Evolutionary conservation across 1,140 invertebrate species (phyloP).

Genomic region (Hermetia illucens): DNA sequence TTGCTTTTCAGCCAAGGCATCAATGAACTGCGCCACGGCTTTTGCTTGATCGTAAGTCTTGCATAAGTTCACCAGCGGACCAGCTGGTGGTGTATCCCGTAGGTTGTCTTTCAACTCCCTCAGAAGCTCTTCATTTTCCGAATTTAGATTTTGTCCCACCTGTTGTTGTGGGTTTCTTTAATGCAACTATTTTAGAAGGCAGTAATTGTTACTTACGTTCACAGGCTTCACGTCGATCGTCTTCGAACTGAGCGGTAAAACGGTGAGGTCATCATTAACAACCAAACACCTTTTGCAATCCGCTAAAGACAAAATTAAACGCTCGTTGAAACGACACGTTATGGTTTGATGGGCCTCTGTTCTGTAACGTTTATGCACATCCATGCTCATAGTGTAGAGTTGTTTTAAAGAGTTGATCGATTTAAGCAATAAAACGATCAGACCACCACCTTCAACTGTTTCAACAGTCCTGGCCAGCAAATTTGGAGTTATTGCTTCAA

Average conservation of each 20-base stretch:
- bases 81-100: constrained; percentile 79
- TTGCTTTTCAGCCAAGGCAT: constrained; percentile 86
- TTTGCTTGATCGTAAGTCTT: constrained; percentile 91
- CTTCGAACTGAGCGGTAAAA: constrained; percentile 85
- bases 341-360: constrained; percentile 91
- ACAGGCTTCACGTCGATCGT: constrained; percentile 64
- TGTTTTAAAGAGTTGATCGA: constrained; percentile 82
- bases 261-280: constrained; percentile 83
- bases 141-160: constrained; percentile 17
- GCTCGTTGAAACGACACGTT: constrained; percentile 91
- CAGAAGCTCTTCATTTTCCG: constrained; percentile 43
- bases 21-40: constrained; percentile 85
- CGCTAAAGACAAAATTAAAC: constrained; percentile 83
- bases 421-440: constrained; percentile 80
- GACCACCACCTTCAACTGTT: constrained; percentile 95
- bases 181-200: too few species aligned
- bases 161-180: too few species aligned
- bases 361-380: constrained; percentile 89
- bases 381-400: constrained; percentile 94
- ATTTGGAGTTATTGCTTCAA: constrained; percentile 98
- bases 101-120: constrained; percentile 53
- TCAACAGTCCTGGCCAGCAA: constrained; percentile 93
- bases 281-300: constrained; percentile 81
- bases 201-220: constrained; percentile 33
- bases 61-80: constrained; percentile 78